These are phyloP conservation scores for Brachionus rotundiformis DNA, from an alignment of 1,140 invertebrate species.

Conservation along the genomic window DNA sequence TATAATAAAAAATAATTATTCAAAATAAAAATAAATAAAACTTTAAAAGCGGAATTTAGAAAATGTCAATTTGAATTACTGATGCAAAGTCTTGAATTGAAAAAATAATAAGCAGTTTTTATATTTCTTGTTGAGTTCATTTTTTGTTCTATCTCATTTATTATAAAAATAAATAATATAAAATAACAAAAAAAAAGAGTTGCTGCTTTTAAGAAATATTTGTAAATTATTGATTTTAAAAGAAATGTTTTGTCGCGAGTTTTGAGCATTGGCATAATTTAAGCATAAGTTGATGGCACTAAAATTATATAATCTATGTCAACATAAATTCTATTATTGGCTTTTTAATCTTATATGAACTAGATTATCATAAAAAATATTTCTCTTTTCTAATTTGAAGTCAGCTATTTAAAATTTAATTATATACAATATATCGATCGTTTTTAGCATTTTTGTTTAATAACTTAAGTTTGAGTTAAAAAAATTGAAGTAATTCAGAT, in stretches of 20 bases:
- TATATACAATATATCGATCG: no score
- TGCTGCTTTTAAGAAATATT: not conserved
- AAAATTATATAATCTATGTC: not conserved
- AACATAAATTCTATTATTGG: not conserved
- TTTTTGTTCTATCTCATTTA: not conserved
- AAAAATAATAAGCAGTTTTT: not conserved
- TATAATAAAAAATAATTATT: not conserved
- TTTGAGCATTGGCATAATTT: not conserved
- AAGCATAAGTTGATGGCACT: not conserved
- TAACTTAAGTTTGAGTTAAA: no score
- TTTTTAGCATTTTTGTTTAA: no score
- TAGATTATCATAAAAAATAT: not conserved
- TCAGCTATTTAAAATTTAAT: no score
- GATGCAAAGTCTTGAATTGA: not conserved
- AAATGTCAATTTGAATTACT: not conserved
- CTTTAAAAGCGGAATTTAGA: not conserved
- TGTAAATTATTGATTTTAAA: conserved; percentile 5
- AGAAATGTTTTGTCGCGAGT: not conserved
- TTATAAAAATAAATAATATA: not conserved
- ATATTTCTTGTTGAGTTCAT: no score
- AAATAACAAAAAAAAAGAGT: not conserved
- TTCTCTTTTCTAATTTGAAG: not conserved
- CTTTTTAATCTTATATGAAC: not conserved
- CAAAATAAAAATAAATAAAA: not conserved
- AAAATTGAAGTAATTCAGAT: no score